Percentiles rank a stretch among this genome's conserved stretches.
phyloP scores from a whole-genome alignment of 2,888 invertebrate genomes.

The Orgyia antiqua region DNA sequence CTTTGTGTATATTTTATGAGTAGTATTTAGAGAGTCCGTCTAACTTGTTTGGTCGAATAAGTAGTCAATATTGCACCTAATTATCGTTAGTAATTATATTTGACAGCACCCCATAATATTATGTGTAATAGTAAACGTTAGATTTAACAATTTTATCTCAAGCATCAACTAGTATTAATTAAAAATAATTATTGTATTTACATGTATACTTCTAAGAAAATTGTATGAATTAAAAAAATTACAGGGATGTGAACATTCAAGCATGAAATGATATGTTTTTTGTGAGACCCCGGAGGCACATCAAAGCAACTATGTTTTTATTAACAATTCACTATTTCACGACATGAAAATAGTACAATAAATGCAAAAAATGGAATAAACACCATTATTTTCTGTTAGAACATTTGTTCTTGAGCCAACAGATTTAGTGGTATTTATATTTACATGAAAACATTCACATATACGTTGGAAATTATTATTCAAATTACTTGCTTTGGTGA shows the following conservation, averaged over 20 bases:
- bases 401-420: constrained; percentile 71
- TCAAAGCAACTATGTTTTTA: constrained; percentile 35
- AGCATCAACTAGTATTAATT: constrained; percentile 18
- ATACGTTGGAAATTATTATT: constrained; percentile 3
- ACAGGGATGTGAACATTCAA: constrained; percentile 48
- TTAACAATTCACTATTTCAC: constrained; percentile 2
- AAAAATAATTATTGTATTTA: constrained; percentile 14
- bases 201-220: not conserved
- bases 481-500: constrained; percentile 33
- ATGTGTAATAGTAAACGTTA: constrained; percentile 24
- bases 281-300: constrained; percentile 59
- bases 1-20: constrained; percentile 10
- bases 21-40: constrained; percentile 23
- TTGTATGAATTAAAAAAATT: constrained; percentile 7
- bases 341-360: constrained; percentile 10
- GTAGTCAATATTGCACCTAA: constrained; percentile 32
- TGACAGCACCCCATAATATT: constrained; percentile 24
- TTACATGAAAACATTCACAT: constrained; percentile 5
- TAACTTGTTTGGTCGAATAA: constrained; percentile 19
- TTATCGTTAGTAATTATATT: constrained; percentile 19
- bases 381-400: constrained; percentile 64
- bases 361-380: constrained; percentile 40
- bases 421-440: constrained; percentile 61
- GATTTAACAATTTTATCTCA: constrained; percentile 13
- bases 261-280: constrained; percentile 39